phyloP scores from a whole-genome alignment of 1,140 invertebrate species.

The Drosophila parabipectinata region DNA sequence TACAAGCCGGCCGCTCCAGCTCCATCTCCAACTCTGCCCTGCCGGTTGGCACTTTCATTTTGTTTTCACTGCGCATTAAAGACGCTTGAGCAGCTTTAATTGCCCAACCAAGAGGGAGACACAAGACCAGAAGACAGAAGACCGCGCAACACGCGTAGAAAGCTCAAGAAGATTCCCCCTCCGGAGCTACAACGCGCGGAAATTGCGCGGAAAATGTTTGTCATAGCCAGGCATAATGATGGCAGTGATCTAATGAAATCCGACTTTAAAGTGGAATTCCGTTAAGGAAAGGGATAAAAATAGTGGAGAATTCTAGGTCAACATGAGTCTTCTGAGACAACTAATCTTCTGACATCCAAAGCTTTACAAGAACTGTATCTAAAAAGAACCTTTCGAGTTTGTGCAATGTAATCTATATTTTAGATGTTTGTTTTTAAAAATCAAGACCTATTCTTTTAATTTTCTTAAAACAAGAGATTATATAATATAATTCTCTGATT shows the following conservation, averaged over 20 bases:
- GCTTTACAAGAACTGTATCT: too few relatives aligned
- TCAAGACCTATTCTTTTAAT: background rate
- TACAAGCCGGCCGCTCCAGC: constrained; percentile 29
- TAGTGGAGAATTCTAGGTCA: background rate
- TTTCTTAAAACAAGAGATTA: constrained; percentile 6
- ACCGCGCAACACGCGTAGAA: constrained; percentile 42
- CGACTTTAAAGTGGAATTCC: constrained; percentile 3
- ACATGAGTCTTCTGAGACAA: background rate
- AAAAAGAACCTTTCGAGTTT: too few relatives aligned
- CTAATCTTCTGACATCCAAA: background rate
- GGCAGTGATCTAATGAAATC: constrained; percentile 10
- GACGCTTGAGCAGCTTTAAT: constrained; percentile 79
- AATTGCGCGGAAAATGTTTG: constrained; percentile 38
- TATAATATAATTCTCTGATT: background rate
- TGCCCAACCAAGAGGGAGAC: constrained; percentile 55
- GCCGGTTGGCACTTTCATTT: constrained; percentile 70
- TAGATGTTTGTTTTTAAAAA: background rate
- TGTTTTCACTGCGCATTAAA: constrained; percentile 79
- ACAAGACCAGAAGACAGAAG: constrained; percentile 27
- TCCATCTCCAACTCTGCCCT: constrained; percentile 28
- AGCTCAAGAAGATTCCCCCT: constrained; percentile 51
- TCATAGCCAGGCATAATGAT: constrained; percentile 10
- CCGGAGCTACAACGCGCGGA: constrained; percentile 1
- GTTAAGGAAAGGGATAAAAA: background rate
- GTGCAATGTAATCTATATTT: too few relatives aligned